Evolutionary conservation across 2,113 vertebrate genomes (phyloP).

Genomic region (Xiphophorus couchianus): DNA sequence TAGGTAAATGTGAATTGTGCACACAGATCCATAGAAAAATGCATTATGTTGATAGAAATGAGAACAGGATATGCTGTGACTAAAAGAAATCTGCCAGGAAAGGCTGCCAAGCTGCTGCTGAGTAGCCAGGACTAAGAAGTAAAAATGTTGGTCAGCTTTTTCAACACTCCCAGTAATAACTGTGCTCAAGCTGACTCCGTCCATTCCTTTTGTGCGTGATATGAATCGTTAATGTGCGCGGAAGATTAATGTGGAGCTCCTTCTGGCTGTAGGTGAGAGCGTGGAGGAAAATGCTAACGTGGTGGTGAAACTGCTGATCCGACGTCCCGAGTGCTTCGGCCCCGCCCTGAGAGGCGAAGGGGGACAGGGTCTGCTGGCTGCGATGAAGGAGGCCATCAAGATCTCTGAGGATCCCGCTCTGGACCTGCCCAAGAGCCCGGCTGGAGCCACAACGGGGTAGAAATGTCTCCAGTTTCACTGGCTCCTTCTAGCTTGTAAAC

Average conservation of each 20-base stretch:
- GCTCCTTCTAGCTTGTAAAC: neutral
- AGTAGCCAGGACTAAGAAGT: neutral
- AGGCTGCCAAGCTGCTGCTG: slow-evolving; percentile 16
- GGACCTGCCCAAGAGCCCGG: slow-evolving; percentile 83
- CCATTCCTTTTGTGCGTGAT: neutral
- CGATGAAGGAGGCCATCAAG: slow-evolving; percentile 93
- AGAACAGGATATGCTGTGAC: slow-evolving; percentile 3
- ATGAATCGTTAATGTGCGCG: neutral
- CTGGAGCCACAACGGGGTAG: slow-evolving; percentile 62
- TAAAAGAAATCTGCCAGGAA: neutral
- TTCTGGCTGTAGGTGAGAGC: slow-evolving; percentile 86
- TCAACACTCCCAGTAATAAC: slow-evolving; percentile 3
- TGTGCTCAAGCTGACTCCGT: neutral
- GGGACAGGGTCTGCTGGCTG: slow-evolving; percentile 90
- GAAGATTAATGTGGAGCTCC: neutral
- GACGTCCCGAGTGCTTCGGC: slow-evolving; percentile 95
- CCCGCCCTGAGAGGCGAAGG: slow-evolving; percentile 95
- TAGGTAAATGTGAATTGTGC: neutral
- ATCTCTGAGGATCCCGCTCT: slow-evolving; percentile 91
- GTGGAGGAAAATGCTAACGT: slow-evolving; percentile 98
- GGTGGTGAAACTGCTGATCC: slow-evolving; percentile 97
- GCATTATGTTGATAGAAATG: slow-evolving; percentile 6
- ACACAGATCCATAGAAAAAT: neutral
- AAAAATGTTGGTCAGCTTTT: slow-evolving; percentile 12
- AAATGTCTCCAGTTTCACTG: neutral